A percentile compares a stretch with the other conserved stretches of the same genome.
These are phyloP conservation scores for cat (Felis catus) DNA, from an alignment of 2,113 vertebrate genomes.

Conservation along the genomic window F.catus_Fca126_mat1.0 CM031429.1:3880001-3880500, in stretches of 20 bases:
- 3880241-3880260: background rate
- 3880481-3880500: background rate
- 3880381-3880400: background rate
- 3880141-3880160: background rate
- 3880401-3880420: background rate
- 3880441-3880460: background rate
- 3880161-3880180: background rate
- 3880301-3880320: background rate
- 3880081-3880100: no score
- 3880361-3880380: background rate
- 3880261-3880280: background rate
- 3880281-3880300: background rate
- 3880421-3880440: background rate
- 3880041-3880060: no score
- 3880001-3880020: background rate
- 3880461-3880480: background rate
- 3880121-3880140: background rate
- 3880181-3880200: background rate
- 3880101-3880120: background rate
- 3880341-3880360: background rate
- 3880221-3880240: background rate
- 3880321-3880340: background rate
- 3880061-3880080: background rate
- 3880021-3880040: background rate
- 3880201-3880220: background rate